Evolutionary conservation across 2,888 invertebrate genomes (phyloP), one percentile per base, ranked within the genome.

Genomic region (Melieria omissa): DNA sequence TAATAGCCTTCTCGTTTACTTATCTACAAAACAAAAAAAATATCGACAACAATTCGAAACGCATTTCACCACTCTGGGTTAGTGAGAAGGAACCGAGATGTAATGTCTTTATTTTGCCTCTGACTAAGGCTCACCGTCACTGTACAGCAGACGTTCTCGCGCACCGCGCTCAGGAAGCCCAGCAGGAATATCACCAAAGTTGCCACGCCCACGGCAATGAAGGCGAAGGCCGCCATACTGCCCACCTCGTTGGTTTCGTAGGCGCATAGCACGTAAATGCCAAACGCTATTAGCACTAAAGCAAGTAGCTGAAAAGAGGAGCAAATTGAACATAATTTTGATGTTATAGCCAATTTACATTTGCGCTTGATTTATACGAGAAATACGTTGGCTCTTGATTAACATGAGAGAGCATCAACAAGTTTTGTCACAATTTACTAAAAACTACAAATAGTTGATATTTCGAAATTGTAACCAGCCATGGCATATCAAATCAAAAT

Each of bases 111-210:
- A 41, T 42, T 5, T 42, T 5, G 5, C 9, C 42, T 61, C 44
- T 12, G 44, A 61, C 7, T 57, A 70, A 10, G 42, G 76, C 91
- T 90, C 88, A 95, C 95, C 82, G 93, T 93, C 82, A 94, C 89
- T 68, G 94, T 91, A 91, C 96, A 94, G 88, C 95, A 95, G 83
- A 95, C 92, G 86, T 93, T 95, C 86, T 96, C 95, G 75, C 93
- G 90, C 78, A 93, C 91, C 6, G 96, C 95, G 49, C 96, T 95
- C 83, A 95, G 94, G 87, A 95, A 96, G 74, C 95, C 96, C 85
- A 96, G 93, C 88, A 95, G 93, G 1, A 95, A 92, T 77, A 96
- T 92, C n/a, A 82, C 4, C n/a, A 83, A 68, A 58, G 80, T 77
- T 10, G 79, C 76, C 1, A 65, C 72, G 41, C 84, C 84, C 7